Evolutionary conservation across 2,113 vertebrate genomes (phyloP).

Genomic region (Triplophysa dalaica): DNA sequence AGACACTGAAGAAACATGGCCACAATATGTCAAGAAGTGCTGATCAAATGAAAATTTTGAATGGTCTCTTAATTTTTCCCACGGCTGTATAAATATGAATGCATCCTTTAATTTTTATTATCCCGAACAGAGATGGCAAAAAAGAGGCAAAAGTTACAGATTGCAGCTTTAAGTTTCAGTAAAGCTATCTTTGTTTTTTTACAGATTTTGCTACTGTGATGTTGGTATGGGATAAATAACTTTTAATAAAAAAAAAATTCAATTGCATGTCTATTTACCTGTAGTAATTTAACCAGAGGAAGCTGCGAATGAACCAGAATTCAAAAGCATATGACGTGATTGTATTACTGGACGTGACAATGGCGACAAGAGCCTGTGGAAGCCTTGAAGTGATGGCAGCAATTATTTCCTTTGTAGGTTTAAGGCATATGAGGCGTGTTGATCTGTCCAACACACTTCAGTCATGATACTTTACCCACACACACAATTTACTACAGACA

Average conservation of each 20-base stretch:
- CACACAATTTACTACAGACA: constrained; percentile 1
- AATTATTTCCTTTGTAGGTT: constrained; percentile 45
- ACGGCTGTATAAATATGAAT: no score
- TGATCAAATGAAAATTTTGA: no score
- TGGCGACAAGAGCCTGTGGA: constrained; percentile 27
- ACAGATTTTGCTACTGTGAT: neutral
- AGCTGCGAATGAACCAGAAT: neutral
- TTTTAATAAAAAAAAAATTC: neutral
- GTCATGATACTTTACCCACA: neutral
- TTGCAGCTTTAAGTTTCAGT: neutral
- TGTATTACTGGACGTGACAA: neutral
- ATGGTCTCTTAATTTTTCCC: no score
- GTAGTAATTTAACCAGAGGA: neutral
- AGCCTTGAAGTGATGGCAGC: constrained; percentile 44
- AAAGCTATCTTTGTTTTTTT: constrained; percentile 1
- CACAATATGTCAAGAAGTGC: no score
- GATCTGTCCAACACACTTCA: constrained; percentile 37
- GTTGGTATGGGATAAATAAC: neutral
- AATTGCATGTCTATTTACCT: neutral
- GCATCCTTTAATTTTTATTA: no score
- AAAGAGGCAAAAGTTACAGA: no score
- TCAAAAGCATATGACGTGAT: neutral
- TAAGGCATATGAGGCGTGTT: constrained; percentile 56
- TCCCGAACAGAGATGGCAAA: no score
- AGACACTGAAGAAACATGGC: no score